Base-by-base conservation (phyloP, 2,797 vertebrate species). In the Siniperca scherzeri region DNA sequence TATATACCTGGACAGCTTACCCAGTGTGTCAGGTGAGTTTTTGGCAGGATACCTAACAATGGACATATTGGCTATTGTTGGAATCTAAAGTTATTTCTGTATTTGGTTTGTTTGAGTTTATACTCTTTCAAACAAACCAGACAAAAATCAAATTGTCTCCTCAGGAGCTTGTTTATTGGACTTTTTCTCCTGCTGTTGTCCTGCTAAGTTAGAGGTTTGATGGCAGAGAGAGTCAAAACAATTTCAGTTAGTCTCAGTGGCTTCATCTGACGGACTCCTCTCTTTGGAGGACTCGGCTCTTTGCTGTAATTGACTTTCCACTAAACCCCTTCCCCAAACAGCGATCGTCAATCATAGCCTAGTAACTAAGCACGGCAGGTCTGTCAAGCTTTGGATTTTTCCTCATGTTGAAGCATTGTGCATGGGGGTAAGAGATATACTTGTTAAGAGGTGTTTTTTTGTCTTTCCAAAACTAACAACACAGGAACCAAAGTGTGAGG, bases 131-230 rank as follows among this genome's bases (percentile, higher is more conserved):
- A 40, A 4, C n/a, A 53, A 74, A 62, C 17, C 4, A 22, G 7
- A 19, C 48, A 53, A 50, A 77, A 44, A 60, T 73, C 14, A 2
- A 64, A 62, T 50, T 21, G 6, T 73, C 36, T 70, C 13, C 53
- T 50, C n/a, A 30, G 25, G 65, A 70, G 10, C n/a, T 75, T 78
- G 55, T 80, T 72, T 61, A 36, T 33, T 22, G 25, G 38, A 60
- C 22, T 40, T 57, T 75, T 42, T 66, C n/a, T 38, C 36, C 33
- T 65, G 33, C 25, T 78, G 25, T 33, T 61, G 30, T 62, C 27
- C 68, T 27, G 44, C 46, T 64, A 78, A 50, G 42, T 70, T 71
- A 27, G 12, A 44, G 69, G 79, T 57, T 44, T 72, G 68, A 76
- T 72, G 57, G 19, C 65, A 73, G 38, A 60, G 11, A 16, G 22